phyloP scores from a whole-genome alignment of 2,797 vertebrate genomes.

The Clarias fuscus region DNA sequence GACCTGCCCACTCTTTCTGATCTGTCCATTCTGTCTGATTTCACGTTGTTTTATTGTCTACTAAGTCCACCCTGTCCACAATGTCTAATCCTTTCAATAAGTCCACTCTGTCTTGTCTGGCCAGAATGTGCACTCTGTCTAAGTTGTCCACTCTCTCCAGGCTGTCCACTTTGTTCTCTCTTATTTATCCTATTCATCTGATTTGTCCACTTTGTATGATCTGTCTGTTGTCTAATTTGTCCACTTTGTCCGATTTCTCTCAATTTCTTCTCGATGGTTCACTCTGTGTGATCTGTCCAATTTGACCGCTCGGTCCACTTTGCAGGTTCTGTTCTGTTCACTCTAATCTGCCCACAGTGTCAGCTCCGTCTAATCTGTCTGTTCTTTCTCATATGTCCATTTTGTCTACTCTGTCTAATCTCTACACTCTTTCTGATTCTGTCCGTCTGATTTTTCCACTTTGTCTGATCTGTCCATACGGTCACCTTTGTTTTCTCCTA shows the following conservation, averaged over 20 bases:
- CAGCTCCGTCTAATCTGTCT: background rate
- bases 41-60: too few relatives aligned
- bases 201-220: too few relatives aligned
- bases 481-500: background rate
- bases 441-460: background rate
- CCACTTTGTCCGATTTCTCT: too few relatives aligned
- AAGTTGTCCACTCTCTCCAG: background rate
- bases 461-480: background rate
- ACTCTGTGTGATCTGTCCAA: background rate
- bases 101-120: background rate
- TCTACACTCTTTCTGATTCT: background rate
- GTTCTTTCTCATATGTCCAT: background rate
- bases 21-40: too few relatives aligned
- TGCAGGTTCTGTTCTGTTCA: too few relatives aligned
- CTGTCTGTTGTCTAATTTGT: too few relatives aligned
- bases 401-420: background rate
- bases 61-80: background rate
- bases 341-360: background rate
- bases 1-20: too few relatives aligned
- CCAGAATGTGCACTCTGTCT: too few relatives aligned
- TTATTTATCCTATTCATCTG: too few relatives aligned
- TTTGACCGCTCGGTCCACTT: too few relatives aligned
- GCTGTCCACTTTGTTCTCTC: background rate
- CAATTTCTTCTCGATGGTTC: background rate
- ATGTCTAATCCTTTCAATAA: background rate